Conservation (phyloP, 2,113 vertebrate genomes). For the Malurus elegans region DNA sequence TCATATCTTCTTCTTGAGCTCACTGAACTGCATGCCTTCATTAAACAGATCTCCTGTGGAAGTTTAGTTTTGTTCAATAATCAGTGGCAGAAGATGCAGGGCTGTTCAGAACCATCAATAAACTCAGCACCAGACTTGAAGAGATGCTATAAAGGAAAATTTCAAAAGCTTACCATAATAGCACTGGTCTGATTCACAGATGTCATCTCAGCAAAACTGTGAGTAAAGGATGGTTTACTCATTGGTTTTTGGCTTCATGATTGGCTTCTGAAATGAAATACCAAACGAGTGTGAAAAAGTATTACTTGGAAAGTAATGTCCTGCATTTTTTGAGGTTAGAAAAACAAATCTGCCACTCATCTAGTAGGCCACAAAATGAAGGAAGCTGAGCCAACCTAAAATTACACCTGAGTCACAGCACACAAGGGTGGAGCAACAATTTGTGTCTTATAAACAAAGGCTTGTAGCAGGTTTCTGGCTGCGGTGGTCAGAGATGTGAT, state of each 20-base stretch:
- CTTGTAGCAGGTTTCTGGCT: background rate
- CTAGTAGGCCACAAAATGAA: background rate
- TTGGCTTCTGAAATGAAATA: background rate
- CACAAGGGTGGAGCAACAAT: background rate
- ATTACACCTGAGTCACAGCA: background rate
- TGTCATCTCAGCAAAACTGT: background rate
- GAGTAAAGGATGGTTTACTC: background rate
- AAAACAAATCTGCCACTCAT: background rate
- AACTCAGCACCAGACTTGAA: background rate
- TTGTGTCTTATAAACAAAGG: background rate
- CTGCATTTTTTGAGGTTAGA: background rate
- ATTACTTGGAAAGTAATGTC: background rate
- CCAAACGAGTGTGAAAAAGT: background rate
- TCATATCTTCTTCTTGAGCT: background rate
- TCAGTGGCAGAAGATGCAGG: background rate
- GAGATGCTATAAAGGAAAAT: background rate
- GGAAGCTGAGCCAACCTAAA: conserved; percentile 2
- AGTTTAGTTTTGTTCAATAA: background rate
- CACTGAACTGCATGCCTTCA: background rate
- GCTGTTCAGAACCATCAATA: background rate
- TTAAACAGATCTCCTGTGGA: background rate
- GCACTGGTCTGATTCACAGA: background rate
- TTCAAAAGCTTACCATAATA: background rate
- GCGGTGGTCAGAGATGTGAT: background rate
- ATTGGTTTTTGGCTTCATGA: background rate